These are phyloP conservation scores for Megaceryle alcyon DNA, from an alignment of 2,797 vertebrate genomes.

Conservation along the genomic window DNA sequence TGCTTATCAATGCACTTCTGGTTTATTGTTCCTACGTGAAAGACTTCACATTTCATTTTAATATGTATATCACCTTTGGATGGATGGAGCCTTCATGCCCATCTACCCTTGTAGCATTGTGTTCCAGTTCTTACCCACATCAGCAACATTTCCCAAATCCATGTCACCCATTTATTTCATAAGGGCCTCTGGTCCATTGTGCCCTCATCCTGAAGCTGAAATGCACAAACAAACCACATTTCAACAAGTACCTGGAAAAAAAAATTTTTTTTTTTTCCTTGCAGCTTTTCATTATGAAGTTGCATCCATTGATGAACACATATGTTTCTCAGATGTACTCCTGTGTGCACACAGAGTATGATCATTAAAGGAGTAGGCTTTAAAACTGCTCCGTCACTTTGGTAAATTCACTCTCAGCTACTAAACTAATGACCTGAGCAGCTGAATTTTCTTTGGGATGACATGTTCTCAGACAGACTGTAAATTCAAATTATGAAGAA, in stretches of 20 bases:
- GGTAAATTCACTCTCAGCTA: not conserved
- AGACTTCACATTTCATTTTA: not conserved
- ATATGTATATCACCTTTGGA: rapidly evolving
- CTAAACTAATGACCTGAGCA: not conserved
- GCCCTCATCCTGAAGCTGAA: not conserved
- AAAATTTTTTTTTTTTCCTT: not conserved
- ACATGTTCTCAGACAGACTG: not conserved
- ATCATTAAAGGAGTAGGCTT: not conserved
- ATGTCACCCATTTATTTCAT: not conserved
- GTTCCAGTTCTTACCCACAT: not conserved
- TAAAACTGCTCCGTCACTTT: not conserved
- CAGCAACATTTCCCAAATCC: not conserved
- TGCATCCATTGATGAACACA: not conserved
- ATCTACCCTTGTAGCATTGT: too few relatives aligned
- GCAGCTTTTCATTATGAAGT: not conserved
- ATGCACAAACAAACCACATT: not conserved
- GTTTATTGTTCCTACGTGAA: not conserved
- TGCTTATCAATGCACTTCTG: not conserved
- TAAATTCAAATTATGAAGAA: constrained; percentile 6
- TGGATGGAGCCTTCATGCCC: not conserved
- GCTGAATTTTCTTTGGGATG: not conserved
- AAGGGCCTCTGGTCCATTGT: rapidly evolving
- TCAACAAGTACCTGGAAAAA: not conserved
- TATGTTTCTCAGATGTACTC: not conserved
- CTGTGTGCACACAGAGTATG: not conserved